Evolutionary conservation across 2,113 vertebrate species (phyloP), one percentile per base, ranked within the genome.

Genomic region (Poecile atricapillus): DNA sequence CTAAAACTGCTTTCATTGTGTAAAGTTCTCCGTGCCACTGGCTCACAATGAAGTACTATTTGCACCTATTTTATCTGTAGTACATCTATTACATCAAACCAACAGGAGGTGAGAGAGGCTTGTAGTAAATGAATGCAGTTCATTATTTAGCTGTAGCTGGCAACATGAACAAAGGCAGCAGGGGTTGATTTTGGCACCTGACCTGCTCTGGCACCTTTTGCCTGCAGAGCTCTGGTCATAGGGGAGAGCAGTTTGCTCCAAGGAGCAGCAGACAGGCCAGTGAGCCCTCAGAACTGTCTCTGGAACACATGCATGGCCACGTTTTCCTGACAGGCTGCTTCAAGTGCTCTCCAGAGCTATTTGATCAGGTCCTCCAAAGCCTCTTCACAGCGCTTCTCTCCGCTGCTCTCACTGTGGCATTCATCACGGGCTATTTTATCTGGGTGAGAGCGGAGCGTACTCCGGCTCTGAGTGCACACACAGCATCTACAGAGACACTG

Each of bases 221-320:
- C 43, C 37, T 43, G 80, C 55, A 33, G 46, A 76, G 27, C 1
- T 0, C 59, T 55, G 0, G 0, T 2, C 0, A 1, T 63, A 70
- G 70, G 74, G 75, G 71, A 55, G 74, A 44, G 8, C 0, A 35
- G 62, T 20, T 86, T 62, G 53, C 79, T 80, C 10, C 56, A 4
- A 20, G 56, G 60, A 87, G 46, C 18, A 28, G 25, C 25, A 68
- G 69, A 5, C 14, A 31, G 64, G 20, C 49, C 78, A 21, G 50
- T 0, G 49, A 85, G 69, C 76, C 69, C 75, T 73, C 31, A 27
- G 75, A 75, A 22, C 35, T 12, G 27, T 22, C 30, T 8, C 28
- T 28, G 76, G 41, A 83, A 33, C 31, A 21, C 55, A 22, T 4
- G 49, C 79, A 43, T 6, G 16, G 28, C 69, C 1, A 2, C 52